phyloP scores from a whole-genome alignment of 2,113 vertebrate genomes.

The Plecturocebus donacophilus region DNA sequence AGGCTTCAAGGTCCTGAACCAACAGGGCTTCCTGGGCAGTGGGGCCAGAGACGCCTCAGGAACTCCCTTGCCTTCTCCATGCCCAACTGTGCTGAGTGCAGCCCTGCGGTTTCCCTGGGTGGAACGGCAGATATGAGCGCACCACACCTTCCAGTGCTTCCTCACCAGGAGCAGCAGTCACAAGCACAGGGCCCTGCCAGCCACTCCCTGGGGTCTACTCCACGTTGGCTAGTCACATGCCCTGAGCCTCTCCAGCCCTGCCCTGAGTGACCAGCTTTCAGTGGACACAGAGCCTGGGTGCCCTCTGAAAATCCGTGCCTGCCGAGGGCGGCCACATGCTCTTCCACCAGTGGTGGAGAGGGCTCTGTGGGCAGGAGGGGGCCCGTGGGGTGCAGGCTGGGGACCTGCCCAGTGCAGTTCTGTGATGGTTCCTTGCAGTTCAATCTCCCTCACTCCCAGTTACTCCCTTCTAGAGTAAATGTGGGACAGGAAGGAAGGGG shows the following conservation, averaged over 20 bases:
- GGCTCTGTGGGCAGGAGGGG: neutral
- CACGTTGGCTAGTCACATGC: neutral
- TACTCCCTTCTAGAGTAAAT: constrained; percentile 3
- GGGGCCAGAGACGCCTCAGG: no score
- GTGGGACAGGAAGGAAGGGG: neutral
- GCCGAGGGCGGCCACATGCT: neutral
- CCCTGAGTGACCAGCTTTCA: neutral
- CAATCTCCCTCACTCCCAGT: constrained; percentile 46
- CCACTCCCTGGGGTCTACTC: neutral
- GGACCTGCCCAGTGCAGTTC: constrained; percentile 81
- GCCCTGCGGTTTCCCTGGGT: neutral
- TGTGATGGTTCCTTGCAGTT: constrained; percentile 87
- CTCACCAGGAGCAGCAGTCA: neutral
- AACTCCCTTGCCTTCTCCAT: neutral
- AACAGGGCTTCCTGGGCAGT: neutral
- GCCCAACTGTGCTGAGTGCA: neutral
- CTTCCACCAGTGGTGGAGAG: neutral
- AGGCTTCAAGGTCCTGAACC: neutral
- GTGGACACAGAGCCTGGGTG: neutral
- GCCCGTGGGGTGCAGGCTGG: neutral
- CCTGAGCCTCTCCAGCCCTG: neutral
- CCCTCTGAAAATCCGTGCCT: no score
- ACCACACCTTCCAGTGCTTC: accelerated
- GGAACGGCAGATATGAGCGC: accelerated
- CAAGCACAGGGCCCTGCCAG: accelerated